Evolutionary conservation across 2,113 vertebrate species (phyloP), one percentile per base, ranked within the genome.

Genomic region (Oreocharis arfaki): DNA sequence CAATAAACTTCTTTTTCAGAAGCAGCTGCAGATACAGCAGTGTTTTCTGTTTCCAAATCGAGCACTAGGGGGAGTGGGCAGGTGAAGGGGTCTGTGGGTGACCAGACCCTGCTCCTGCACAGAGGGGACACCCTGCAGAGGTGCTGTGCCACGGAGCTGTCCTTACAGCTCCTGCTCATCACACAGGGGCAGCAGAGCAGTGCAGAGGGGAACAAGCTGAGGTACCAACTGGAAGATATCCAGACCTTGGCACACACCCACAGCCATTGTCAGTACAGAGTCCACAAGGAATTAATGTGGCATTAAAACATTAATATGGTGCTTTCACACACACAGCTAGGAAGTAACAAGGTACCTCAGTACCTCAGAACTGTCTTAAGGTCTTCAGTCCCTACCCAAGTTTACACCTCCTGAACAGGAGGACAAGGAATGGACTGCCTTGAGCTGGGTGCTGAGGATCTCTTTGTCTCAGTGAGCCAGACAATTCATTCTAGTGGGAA

Each of bases 51-150:
- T 49, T 39, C 32, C 37, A 1, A 15, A 65, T 0, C 3, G 7
- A n/a, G 46, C 60, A 4, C 53, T 13, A 60, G 57, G 17, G 37
- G 37, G 11, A 0, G 3, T 46, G 42, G 13, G 23, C 7, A 52
- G 41, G n/a, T 5, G 68, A 26, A 13, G 6, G 9, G 32, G 7
- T 17, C 6, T 33, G 4, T 0, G 33, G 10, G 33, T 33, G 27
- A 8, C 10, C 57, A 46, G 56, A 8, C 15, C 21, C 1, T 10
- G 64, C 33, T 19, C 7, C 55, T 28, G 53, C n/a, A 28, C 2
- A 10, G 42, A 46, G 28, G n/a, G 22, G 7, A 33, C 15, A 6
- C 2, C 6, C 9, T 37, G 32, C 37, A 18, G 32, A 50, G 5
- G 9, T 0, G 27, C 23, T 16, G 47, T 15, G 28, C 42, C 37